These are phyloP conservation scores for Labeo catla DNA, from an alignment of 2,113 vertebrate species.

Conservation along the genomic window DNA sequence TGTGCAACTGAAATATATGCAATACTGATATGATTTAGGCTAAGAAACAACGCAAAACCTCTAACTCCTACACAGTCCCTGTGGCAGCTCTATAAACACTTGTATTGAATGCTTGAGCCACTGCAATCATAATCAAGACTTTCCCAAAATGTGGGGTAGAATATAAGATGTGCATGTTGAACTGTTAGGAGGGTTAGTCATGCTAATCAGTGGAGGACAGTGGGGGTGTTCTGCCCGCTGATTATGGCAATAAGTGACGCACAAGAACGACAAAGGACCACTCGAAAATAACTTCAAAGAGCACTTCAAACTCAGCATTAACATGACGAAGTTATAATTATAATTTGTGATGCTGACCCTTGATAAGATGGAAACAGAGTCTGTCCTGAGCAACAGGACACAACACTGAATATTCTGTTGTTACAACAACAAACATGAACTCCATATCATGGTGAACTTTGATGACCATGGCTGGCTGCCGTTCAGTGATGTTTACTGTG, in stretches of 20 bases:
- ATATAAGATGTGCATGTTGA: constrained; percentile 18
- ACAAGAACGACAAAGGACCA: constrained; percentile 13
- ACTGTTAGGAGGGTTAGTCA: background rate
- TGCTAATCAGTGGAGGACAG: constrained; percentile 23
- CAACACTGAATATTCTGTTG: background rate
- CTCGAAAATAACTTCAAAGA: constrained; percentile 25
- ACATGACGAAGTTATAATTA: background rate
- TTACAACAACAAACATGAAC: background rate
- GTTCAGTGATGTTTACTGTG: background rate
- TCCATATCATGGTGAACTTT: background rate
- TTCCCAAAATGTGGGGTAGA: background rate
- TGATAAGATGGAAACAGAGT: background rate
- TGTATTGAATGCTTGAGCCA: background rate
- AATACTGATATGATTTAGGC: too few species aligned
- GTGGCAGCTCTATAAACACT: background rate
- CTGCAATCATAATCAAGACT: constrained; percentile 35
- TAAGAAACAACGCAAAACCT: background rate
- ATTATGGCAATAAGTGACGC: constrained; percentile 36
- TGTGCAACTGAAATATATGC: too few species aligned
- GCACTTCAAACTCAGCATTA: constrained; percentile 1
- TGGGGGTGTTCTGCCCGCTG: constrained; percentile 36
- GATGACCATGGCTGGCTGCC: background rate
- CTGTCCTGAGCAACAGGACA: background rate
- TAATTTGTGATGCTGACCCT: constrained; percentile 2
- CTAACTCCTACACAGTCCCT: constrained; percentile 25